Evolutionary conservation across 2,888 invertebrate species (phyloP), one percentile per base, ranked within the genome.

Genomic region (Eupithecia centaureata): DNA sequence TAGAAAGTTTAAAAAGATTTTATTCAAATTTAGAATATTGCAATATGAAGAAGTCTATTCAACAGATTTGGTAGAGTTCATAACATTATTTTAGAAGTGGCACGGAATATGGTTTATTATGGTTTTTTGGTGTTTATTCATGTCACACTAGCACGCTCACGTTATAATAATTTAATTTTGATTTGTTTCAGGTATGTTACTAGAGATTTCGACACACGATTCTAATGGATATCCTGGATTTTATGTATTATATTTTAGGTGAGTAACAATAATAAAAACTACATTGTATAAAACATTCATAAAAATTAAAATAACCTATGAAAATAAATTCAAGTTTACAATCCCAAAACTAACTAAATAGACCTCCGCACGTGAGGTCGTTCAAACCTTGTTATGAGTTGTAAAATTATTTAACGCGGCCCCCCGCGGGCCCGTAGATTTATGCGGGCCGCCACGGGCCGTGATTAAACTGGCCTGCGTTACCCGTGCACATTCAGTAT

Each of bases 381-480:
- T 70, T 75, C 60, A 68, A 71, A 68, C 67, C 54, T 70, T 71
- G 71, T 76, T 73, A 77, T 74, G 76, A 77, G 79, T 76, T 74
- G 80, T 84, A 82, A 84, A 82, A 82, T 85, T 81, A 85, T 89
- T 86, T 84, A 84, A 87, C 82, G 80, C 77, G 70, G 75, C 56
- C 30, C 56, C 56, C 56, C 56, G 32, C 22, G 32, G 32, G 70
- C 73, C 75, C 73, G 71, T 73, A 79, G 74, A 77, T 88, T 89
- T 86, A 87, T 77, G 80, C 80, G 76, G 80, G 67, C 75, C 75
- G 67, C 69, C 72, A 76, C 77, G 77, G 77, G 77, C 77, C 80
- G 82, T 90, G 90, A 90, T 90, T 90, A 90, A 90, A 86, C 81
- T 78, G 75, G 75, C 66, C 72, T 69, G 68, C 61, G 47, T 47